Base-by-base conservation (phyloP, 2,888 invertebrate genomes). In the Hemistola chrysoprasaria region DNA sequence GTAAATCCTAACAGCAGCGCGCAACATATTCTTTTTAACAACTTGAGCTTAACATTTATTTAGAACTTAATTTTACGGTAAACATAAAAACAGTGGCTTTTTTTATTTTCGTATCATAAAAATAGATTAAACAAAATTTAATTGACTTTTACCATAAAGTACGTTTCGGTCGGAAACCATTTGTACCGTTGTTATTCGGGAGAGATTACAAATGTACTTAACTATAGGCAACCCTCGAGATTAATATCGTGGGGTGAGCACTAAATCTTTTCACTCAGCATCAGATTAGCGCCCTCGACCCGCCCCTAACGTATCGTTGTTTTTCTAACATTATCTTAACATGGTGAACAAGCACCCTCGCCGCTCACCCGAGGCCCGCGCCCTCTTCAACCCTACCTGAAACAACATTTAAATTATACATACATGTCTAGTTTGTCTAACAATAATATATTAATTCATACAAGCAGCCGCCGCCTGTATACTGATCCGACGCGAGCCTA, bases 201-300 rank as follows among this genome's bases (percentile, higher is more conserved):
- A 52, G 52, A 48, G 52, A 41, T 52, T 52, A 52, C 52, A 50
- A 55, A 51, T 52, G 50, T 44, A 44, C 43, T 44, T 44, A 37
- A 42, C 38, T 43, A 36, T 47, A 50, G 42, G 46, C 34, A 47
- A 47, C 50, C 55, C 59, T 53, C 65, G 64, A 73, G 72, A 74
- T 78, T 75, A 73, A 72, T 75, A 71, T 74, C 64, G 65, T 59
- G 60, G 73, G 75, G 75, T 68, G 69, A 56, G 62, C 72, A 75
- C 73, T 78, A 81, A 81, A 82, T 81, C 80, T 81, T 80, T 83
- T 79, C 77, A 77, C 75, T 78, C 78, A 60, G 65, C 70, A 82
- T 80, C 78, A 81, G 84, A 82, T 83, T 79, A 83, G 66, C 72
- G 60, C 65, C 67, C 72, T 62, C 64, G 56, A 64, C 66, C 62